Evolutionary conservation across 2,113 vertebrate genomes (phyloP), one percentile per base, ranked within the genome.

Genomic region (Gnathonemus echidnorhynchus): DNA sequence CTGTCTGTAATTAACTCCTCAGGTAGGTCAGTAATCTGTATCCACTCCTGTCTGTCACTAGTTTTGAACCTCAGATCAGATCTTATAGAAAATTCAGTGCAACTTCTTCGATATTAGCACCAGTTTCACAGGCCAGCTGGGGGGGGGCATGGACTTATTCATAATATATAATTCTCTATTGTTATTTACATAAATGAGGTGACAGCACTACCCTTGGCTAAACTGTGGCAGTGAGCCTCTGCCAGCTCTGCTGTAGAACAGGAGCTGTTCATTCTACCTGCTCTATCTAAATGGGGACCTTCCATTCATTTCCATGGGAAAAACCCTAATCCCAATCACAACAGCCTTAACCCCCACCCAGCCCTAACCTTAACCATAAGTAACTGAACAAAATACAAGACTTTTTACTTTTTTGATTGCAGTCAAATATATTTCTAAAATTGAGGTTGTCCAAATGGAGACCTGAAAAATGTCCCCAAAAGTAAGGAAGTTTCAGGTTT

Each of bases 141-240:
- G 70, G 70, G 27, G 31, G 9, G 27, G 90, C 66, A 50, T 45
- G 27, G 56, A 39, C 53, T 91, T 74, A 66, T 90, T 91, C 91
- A 88, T 48, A 87, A 80, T 92, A 90, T 92, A 89, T 42, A 39
- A 83, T 80, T 80, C 88, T 89, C 89, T 50, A 52, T 70, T 91
- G 39, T 48, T 90, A 91, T 91, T 92, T 91, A 88, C 87, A 90
- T 91, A 87, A 85, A 90, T 91, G 27, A 89, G 91, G 93, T 92
- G 92, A 92, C 93, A 94, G 93, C 93, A 92, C 90, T 31, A 93
- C 94, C 93, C 94, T 92, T 90, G 92, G 93, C 93, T 95, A 92
- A 95, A 94, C 93, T 92, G 46, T 91, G 91, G 91, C 88, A 62
- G 89, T 86, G 58, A 93, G 92, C 94, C 90, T 92, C 92, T 90